Conservation (phyloP, 2,113 vertebrate species). For the Empidonax alnorum region DNA sequence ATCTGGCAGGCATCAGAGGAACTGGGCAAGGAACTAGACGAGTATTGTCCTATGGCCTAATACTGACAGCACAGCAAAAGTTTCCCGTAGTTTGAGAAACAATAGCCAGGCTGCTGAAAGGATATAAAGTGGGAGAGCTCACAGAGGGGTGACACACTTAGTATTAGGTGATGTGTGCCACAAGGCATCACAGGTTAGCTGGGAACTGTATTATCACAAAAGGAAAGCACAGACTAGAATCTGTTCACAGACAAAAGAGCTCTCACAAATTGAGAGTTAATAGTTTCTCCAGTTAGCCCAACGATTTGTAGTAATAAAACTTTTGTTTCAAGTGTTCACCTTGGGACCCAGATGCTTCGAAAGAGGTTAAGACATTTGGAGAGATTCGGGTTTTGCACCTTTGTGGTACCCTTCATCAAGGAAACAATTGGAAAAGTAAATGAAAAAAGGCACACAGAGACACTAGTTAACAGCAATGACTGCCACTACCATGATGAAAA, state of each 20-base stretch:
- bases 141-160: neutral
- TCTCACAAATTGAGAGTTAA: constrained; percentile 43
- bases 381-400: constrained; percentile 43
- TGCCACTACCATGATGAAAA: neutral
- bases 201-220: neutral
- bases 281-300: constrained; percentile 29
- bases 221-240: constrained; percentile 12
- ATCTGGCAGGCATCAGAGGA: neutral
- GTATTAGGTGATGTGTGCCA: neutral
- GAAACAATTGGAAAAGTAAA: constrained; percentile 55
- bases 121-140: neutral
- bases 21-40: neutral
- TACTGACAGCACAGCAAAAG: neutral
- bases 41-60: neutral
- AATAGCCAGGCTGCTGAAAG: neutral
- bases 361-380: constrained; percentile 22
- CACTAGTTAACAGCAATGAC: constrained; percentile 27
- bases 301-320: constrained; percentile 41
- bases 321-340: constrained; percentile 59
- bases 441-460: constrained; percentile 35
- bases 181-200: neutral
- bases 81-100: neutral
- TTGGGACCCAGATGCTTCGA: constrained; percentile 22
- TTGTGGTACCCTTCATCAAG: constrained; percentile 14
- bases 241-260: constrained; percentile 39